A percentile compares a stretch with the other conserved stretches of the same genome.
phyloP scores from a whole-genome alignment of 1,140 invertebrate species.

The Adelges cooleyi region DNA sequence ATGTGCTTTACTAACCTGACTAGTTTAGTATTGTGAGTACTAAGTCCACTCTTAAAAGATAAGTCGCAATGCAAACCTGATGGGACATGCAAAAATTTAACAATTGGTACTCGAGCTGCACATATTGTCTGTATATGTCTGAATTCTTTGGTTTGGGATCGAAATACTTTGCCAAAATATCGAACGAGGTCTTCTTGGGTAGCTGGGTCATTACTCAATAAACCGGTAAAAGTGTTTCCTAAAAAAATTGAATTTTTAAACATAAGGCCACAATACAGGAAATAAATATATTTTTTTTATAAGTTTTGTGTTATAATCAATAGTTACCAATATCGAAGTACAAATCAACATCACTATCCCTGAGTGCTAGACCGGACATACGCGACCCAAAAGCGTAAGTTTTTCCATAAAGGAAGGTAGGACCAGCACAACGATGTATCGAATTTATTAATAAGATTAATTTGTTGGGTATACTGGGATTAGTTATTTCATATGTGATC shows the following conservation, averaged over 20 bases:
- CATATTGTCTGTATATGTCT: slow-evolving; percentile 36
- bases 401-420: neutral
- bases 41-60: slow-evolving; percentile 45
- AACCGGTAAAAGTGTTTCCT: slow-evolving; percentile 8
- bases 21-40: slow-evolving; percentile 44
- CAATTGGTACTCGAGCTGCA: slow-evolving; percentile 44
- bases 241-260: neutral
- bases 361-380: slow-evolving; percentile 38
- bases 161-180: slow-evolving; percentile 24
- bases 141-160: slow-evolving; percentile 32
- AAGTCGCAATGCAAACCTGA: slow-evolving; percentile 44
- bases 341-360: slow-evolving; percentile 42
- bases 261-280: neutral
- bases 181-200: slow-evolving; percentile 19
- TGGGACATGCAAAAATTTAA: slow-evolving; percentile 41
- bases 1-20: slow-evolving; percentile 37
- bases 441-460: neutral
- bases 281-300: too few relatives aligned
- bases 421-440: neutral
- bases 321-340: slow-evolving; percentile 42
- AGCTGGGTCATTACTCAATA: neutral
- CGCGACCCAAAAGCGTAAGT: slow-evolving; percentile 40
- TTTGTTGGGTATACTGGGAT: neutral
- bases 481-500: slow-evolving; percentile 1
- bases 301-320: too few relatives aligned